Base-by-base conservation (phyloP, 2,888 invertebrate species). In the Tenthredo livida region DNA sequence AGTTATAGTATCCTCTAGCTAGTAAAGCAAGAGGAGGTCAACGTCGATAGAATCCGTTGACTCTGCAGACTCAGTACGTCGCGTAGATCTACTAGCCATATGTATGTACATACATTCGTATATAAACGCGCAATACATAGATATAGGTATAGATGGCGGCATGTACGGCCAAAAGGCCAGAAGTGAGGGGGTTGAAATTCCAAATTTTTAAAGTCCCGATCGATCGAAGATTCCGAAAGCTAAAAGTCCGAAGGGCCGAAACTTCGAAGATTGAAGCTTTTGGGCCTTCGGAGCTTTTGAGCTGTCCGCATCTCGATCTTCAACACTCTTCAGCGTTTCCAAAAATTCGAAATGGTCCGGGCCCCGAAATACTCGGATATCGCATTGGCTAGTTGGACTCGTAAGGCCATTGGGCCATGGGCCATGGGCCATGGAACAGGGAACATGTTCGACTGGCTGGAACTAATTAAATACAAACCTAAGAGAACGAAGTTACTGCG, bases 391-490 rank as follows among this genome's bases (percentile, higher is more conserved):
- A 40, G 72, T 9, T 12, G 12, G 21, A 43, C 58, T 47, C 3
- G 12, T 15, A 67, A 10, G 21, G 77, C 58, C 17, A 54, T 29
- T 33, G 15, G 58, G 54, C 78, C 54, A 3, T 17, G 33, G 78
- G 58, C 37, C 58, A 58, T 21, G 61, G 40, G 15, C 40, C 61
- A n/a, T 12, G 77, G 40, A 40, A 6, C 6, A 7, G 7, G n/a
- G 50, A 33, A n/a, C 33, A 6, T 58, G 77, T 15, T 75, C 84
- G 61, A 65, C 43, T 77, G 33, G 65, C 29, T 65, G 65, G 37
- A 77, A 84, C 77, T 84, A 84, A 84, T 84, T 84, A 84, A 84
- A 84, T 84, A 84, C 65, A 70, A 84, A 77, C 75, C 61, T 78
- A 78, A 12, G 61, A 77, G 73, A 75, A 75, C 29, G 47, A 37